A percentile compares a stretch with the other conserved stretches of the same genome.
Evolutionary conservation across 2,888 invertebrate genomes (phyloP).

Genomic region (Apamea crenata): DNA sequence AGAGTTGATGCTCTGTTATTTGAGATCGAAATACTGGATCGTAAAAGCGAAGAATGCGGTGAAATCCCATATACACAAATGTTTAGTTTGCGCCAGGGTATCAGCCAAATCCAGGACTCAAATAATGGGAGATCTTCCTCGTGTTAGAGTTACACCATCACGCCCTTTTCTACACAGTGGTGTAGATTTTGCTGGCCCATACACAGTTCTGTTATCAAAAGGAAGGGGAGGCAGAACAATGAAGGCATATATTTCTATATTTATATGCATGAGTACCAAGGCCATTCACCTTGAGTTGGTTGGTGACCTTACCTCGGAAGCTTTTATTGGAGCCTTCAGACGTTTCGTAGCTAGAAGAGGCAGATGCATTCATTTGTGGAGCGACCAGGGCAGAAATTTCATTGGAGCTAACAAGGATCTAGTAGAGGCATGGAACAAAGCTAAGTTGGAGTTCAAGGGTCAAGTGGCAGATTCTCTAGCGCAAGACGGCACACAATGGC

Average conservation of each 20-base stretch:
- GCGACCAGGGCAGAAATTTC: background rate
- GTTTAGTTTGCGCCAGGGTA: background rate
- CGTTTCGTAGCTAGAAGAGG: background rate
- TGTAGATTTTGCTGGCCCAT: background rate
- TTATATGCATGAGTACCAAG: constrained; percentile 2
- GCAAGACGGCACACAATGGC: too few species aligned
- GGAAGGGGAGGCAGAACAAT: background rate
- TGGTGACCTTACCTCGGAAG: background rate
- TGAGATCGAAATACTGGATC: background rate
- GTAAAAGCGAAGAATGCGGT: background rate
- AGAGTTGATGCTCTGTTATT: background rate
- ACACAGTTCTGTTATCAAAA: background rate
- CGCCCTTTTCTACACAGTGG: constrained; percentile 1
- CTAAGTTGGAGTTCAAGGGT: constrained; percentile 3
- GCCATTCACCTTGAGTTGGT: constrained; percentile 3
- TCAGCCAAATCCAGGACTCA: background rate
- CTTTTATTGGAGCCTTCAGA: constrained; percentile 3
- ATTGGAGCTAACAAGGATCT: background rate
- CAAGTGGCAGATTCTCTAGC: background rate
- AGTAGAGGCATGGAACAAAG: background rate
- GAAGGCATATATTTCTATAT: constrained; percentile 1
- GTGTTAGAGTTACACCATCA: background rate
- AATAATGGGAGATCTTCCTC: background rate
- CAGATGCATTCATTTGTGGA: background rate
- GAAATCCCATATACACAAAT: background rate